phyloP scores from a whole-genome alignment of 2,888 invertebrate species.

The Oxytorus armatus region DNA sequence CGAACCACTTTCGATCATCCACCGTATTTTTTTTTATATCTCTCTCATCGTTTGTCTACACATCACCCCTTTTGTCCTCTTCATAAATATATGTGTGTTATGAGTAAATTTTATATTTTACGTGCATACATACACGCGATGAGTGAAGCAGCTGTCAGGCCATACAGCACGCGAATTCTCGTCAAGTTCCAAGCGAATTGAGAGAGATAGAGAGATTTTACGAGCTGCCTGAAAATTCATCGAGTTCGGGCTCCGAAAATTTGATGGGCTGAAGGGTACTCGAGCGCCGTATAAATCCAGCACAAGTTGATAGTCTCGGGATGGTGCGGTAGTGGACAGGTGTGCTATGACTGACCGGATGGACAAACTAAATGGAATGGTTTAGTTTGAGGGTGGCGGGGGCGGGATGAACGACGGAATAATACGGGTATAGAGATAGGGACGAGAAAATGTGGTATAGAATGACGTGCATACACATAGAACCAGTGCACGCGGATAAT shows the following conservation, averaged over 20 bases:
- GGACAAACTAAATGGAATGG: conserved; percentile 28
- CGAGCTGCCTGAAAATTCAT: conserved; percentile 56
- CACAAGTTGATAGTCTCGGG: conserved; percentile 53
- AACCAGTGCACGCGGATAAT: conserved; percentile 21
- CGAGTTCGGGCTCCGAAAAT: conserved; percentile 55
- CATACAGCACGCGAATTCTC: conserved; percentile 41
- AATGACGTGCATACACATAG: background rate
- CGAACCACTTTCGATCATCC: conserved; percentile 43
- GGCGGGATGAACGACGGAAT: conserved; percentile 32
- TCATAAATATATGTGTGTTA: background rate
- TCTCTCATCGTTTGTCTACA: background rate
- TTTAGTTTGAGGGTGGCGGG: background rate
- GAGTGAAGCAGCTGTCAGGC: conserved; percentile 47
- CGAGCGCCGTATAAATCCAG: conserved; percentile 57
- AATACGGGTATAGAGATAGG: conserved; percentile 23
- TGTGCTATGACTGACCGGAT: conserved; percentile 41
- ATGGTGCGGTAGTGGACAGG: conserved; percentile 51
- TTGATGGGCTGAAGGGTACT: conserved; percentile 61
- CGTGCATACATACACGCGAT: background rate
- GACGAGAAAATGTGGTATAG: conserved; percentile 12
- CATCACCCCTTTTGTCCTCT: background rate
- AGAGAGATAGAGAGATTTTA: conserved; percentile 36
- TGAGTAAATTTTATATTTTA: conserved; percentile 26
- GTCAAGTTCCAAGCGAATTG: conserved; percentile 37
- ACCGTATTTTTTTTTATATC: background rate